Base-by-base conservation (phyloP, 2,113 vertebrate genomes). In the Paraplagusia blochii region DNA sequence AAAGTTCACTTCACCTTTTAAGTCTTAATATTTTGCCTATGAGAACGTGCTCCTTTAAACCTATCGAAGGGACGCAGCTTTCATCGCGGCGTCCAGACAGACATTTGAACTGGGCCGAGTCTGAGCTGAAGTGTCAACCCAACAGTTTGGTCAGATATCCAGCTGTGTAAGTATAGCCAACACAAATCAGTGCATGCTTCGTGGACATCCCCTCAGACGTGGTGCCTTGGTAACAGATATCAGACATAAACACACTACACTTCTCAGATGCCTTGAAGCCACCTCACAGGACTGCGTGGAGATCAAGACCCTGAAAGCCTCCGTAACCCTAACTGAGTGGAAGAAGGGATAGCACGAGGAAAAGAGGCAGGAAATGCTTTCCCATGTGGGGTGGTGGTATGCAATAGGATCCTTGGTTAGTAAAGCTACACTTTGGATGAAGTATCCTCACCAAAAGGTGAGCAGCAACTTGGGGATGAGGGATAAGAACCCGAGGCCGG, bases 351-450 rank as follows among this genome's bases (percentile, higher is more conserved):
- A 64, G 54, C 66, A 39, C 64, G 69, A 70, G 74, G 74, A 63
- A 79, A 79, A 81, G 71, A 84, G 80, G 67, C 83, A 82, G 71
- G 77, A 86, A 80, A 89, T 87, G 76, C 72, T 85, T 82, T 55
- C 72, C 62, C 47, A 15, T 75, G 53, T 67, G 56, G 33, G 53
- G 53, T 44, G 53, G 53, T 44, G 55, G 44, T 48, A 43, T 52
- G 80, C 49, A 73, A 69, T 44, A 35, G 67, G 66, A 82, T 68
- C 63, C 53, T 43, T 19, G 61, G 53, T 42, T 57, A 50, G 74
- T 80, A 80, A 85, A 82, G 53, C 16, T 60, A 69, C 38, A 66
- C 74, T 66, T 77, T 47, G 58, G 70, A 60, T 64, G 47, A 63
- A 57, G 51, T 73, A 75, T 69, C 59, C 44, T 69, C 69, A 58